Percentiles rank a stretch among this genome's conserved stretches.
Conservation (phyloP, 1,140 invertebrate genomes). For the Lepidurus apus region DNA sequence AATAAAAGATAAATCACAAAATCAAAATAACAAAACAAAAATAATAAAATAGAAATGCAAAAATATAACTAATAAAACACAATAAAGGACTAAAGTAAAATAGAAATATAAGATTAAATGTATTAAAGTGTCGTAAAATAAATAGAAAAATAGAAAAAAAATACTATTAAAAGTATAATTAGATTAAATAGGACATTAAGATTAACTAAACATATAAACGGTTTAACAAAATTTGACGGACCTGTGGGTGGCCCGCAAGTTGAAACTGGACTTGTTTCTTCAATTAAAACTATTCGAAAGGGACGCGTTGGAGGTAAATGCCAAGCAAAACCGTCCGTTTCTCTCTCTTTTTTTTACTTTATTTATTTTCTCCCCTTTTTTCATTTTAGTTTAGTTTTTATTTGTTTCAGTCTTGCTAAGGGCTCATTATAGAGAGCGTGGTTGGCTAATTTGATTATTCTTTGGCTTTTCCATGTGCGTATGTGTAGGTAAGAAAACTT, state of each 20-base stretch:
- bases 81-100: too few species aligned
- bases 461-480: conserved; percentile 31
- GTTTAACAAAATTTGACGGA: conserved; percentile 70
- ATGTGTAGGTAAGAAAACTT: conserved; percentile 59
- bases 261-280: conserved; percentile 83
- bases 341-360: background rate
- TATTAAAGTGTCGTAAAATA: too few species aligned
- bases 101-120: too few species aligned
- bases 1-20: too few species aligned
- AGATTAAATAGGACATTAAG: too few species aligned
- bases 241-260: conserved; percentile 80
- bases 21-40: too few species aligned
- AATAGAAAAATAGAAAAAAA: too few species aligned
- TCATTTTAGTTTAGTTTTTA: background rate
- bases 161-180: too few species aligned
- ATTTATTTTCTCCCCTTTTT: background rate
- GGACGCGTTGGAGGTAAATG: conserved; percentile 80
- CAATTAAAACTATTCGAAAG: conserved; percentile 88
- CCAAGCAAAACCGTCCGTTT: background rate
- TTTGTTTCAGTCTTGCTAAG: conserved; percentile 17
- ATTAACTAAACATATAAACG: too few species aligned
- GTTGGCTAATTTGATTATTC: conserved; percentile 27
- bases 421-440: conserved; percentile 29
- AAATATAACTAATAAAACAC: too few species aligned
- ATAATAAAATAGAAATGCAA: too few species aligned